A percentile compares a stretch with the other conserved stretches of the same genome.
Evolutionary conservation across 2,888 invertebrate species (phyloP).

Genomic region (Heliconius ethilla): DNA sequence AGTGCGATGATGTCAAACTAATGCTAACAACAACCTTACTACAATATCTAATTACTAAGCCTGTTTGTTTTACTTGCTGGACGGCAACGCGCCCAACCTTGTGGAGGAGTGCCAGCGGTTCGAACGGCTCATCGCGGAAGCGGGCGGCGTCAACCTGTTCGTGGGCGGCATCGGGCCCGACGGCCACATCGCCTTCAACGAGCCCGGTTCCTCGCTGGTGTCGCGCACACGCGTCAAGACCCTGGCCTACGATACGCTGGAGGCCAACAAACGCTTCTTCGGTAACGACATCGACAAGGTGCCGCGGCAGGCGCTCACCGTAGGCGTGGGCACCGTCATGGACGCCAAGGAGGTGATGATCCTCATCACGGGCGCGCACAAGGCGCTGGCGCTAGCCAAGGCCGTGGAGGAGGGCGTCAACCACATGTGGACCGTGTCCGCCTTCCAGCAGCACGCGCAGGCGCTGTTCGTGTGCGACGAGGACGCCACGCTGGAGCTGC

Average conservation of each 20-base stretch:
- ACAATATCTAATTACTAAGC: too few species aligned
- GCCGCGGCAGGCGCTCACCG: constrained; percentile 97
- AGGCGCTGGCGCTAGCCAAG: constrained; percentile 97
- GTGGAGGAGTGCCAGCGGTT: constrained; percentile 92
- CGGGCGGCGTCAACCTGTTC: constrained; percentile 97
- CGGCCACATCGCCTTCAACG: constrained; percentile 99
- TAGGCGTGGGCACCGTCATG: constrained; percentile 99
- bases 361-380: constrained; percentile 97
- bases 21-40: too few species aligned
- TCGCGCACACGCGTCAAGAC: constrained; percentile 98
- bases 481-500: constrained; percentile 97
- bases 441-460: constrained; percentile 97
- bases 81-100: constrained; percentile 95
- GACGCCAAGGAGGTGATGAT: constrained; percentile 99
- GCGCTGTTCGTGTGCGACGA: constrained; percentile 98
- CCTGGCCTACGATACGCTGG: constrained; percentile 96
- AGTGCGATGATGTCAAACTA: too few species aligned
- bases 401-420: constrained; percentile 99
- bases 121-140: constrained; percentile 91
- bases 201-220: constrained; percentile 97
- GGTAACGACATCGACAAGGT: constrained; percentile 96
- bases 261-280: constrained; percentile 98
- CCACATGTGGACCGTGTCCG: constrained; percentile 99
- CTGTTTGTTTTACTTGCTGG: too few species aligned
- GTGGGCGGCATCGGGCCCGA: constrained; percentile 99